Evolutionary conservation across 2,888 invertebrate genomes (phyloP), one percentile per base, ranked within the genome.

Genomic region (Hydropsyche betteni): DNA sequence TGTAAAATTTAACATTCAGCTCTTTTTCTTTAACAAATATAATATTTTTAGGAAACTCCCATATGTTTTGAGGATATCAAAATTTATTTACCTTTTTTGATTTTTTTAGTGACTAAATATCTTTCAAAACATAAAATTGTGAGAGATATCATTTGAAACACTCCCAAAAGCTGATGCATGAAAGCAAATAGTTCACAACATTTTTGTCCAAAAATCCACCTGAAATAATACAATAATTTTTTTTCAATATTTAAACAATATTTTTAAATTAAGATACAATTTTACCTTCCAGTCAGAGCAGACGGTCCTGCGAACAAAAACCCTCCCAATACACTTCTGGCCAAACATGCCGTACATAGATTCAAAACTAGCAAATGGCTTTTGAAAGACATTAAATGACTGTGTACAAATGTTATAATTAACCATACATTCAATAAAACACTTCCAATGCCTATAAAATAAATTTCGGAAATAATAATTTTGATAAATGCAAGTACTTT

Each of bases 391-490:
- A 88, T 84, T 76, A 88, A 86, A 82, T 88, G 87, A 82, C 88
- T 88, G 83, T 88, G 86, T 80, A 89, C 83, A 83, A 89, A 88
- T 38, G 88, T 87, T 82, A 84, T 84, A 82, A 87, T 87, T 77
- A 89, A 85, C 89, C 89, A 89, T 80, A 85, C 84, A 81, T 89
- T 89, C 80, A 88, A 84, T 83, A 88, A 86, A 84, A 88, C 86
- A 83, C 88, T 88, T 81, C 86, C 86, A 81, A 86, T 83, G 83
- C 89, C 89, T 89, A 84, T 75, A 81, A 24, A 24, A 24, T 81
- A 38, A 76, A 74, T 38, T 24, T 38, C 2, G 14, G 34, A 44
- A 7, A 5, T 52, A 38, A 68, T 7, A 55, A n/a, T 24, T 24
- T 68, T 10, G n/a, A 5, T 14, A 33, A 68, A 69, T 44, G 8